A percentile compares a stretch with the other conserved stretches of the same genome.
Evolutionary conservation across 2,888 invertebrate species (phyloP).

Genomic region (Athetis lepigone): DNA sequence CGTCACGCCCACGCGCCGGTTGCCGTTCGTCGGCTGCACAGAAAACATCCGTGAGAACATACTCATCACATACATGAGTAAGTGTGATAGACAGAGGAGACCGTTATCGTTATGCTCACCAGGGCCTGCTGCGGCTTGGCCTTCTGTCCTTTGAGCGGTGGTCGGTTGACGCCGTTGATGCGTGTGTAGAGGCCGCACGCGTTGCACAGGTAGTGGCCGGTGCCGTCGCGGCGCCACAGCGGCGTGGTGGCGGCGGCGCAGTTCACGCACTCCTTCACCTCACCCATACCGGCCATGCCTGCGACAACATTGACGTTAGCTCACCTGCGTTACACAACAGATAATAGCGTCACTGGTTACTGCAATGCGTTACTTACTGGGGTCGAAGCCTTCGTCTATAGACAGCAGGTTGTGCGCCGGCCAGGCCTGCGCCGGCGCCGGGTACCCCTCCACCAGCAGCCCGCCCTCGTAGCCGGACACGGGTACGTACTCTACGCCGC

Average conservation of each 20-base stretch:
- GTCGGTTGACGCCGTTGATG: slow-evolving; percentile 94
- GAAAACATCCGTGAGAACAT: slow-evolving; percentile 7
- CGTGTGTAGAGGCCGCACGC: slow-evolving; percentile 99
- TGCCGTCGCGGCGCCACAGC: slow-evolving; percentile 99
- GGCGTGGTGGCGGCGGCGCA: slow-evolving; percentile 97
- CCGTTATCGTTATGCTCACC: slow-evolving; percentile 64
- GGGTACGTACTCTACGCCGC: slow-evolving; percentile 86
- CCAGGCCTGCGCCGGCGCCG: slow-evolving; percentile 86
- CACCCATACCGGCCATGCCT: slow-evolving; percentile 89
- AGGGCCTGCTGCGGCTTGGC: slow-evolving; percentile 92
- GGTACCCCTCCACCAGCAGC: slow-evolving; percentile 85
- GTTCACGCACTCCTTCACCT: slow-evolving; percentile 97
- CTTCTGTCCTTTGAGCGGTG: slow-evolving; percentile 92
- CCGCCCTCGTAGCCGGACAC: slow-evolving; percentile 87
- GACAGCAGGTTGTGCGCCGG: slow-evolving; percentile 82
- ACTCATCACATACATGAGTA: slow-evolving; percentile 8
- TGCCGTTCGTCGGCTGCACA: slow-evolving; percentile 89
- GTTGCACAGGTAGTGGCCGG: slow-evolving; percentile 99
- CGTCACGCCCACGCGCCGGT: slow-evolving; percentile 93
- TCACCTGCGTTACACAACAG: not conserved
- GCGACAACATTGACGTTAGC: slow-evolving; percentile 20
- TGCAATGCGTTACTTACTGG: slow-evolving; percentile 72
- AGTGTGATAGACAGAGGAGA: not conserved
- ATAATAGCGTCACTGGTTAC: not conserved
- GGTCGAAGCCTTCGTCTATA: slow-evolving; percentile 88